Conservation (phyloP, 2,888 invertebrate genomes). For the Caenorhabditis uteleia region DNA sequence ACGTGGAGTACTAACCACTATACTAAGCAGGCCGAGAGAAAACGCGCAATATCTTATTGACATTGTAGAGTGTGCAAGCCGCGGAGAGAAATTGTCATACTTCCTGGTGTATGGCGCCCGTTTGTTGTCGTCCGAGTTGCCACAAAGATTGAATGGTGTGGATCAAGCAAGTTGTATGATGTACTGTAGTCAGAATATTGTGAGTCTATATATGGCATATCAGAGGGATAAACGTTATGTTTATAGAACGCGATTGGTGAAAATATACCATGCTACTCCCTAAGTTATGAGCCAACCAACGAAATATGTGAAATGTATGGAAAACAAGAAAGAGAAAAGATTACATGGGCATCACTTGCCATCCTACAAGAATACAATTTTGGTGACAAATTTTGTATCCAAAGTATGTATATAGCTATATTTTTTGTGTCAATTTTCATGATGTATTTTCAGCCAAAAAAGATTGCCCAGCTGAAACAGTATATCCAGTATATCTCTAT, state of each 20-base stretch:
- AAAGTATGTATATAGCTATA: constrained; percentile 17
- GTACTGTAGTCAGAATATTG: constrained; percentile 55
- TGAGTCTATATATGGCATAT: constrained; percentile 7
- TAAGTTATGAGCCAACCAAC: constrained; percentile 47
- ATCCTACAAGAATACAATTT: constrained; percentile 45
- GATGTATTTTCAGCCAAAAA: constrained; percentile 18
- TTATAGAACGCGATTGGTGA: constrained; percentile 46
- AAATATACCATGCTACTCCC: constrained; percentile 40
- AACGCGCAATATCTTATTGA: not conserved
- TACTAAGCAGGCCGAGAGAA: constrained; percentile 54
- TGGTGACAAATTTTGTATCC: constrained; percentile 54
- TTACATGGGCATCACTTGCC: constrained; percentile 23
- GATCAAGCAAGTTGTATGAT: constrained; percentile 53
- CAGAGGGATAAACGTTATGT: not conserved
- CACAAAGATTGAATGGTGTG: constrained; percentile 43
- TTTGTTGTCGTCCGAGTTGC: constrained; percentile 23
- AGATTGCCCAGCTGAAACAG: constrained; percentile 46
- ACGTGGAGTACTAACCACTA: constrained; percentile 67
- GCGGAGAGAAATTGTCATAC: constrained; percentile 39
- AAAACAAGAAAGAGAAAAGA: constrained; percentile 20
- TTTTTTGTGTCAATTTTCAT: not conserved
- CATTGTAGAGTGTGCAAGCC: constrained; percentile 45
- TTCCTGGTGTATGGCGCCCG: constrained; percentile 49
- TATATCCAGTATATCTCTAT: constrained; percentile 48
- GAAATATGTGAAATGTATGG: constrained; percentile 52